Conservation (phyloP, 2,888 invertebrate species). For the Myathropa florea region DNA sequence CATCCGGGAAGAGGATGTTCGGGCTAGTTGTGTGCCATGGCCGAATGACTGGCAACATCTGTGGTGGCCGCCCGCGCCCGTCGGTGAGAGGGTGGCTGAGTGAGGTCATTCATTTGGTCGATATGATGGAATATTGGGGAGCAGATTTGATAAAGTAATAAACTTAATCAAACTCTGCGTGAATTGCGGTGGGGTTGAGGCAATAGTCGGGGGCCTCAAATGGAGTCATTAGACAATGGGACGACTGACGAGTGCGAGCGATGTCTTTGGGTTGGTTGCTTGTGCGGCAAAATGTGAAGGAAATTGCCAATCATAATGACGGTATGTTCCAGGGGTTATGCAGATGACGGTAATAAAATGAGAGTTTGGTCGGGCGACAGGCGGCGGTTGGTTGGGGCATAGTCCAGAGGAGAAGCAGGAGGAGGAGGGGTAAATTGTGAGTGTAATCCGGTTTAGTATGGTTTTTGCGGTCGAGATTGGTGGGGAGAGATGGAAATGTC, state of each 20-base stretch:
- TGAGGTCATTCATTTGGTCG: conserved; percentile 12
- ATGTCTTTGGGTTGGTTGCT: neutral
- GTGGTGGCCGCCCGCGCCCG: neutral
- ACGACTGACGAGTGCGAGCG: conserved; percentile 41
- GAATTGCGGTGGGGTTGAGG: conserved; percentile 15
- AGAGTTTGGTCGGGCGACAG: neutral
- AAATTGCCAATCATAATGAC: conserved; percentile 52
- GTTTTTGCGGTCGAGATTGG: conserved; percentile 49
- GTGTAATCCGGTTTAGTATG: conserved; percentile 5
- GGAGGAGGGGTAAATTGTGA: neutral
- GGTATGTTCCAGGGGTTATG: conserved; percentile 48
- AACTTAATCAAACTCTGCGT: conserved; percentile 62
- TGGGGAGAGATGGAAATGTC: conserved; percentile 41
- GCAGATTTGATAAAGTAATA: conserved; percentile 67
- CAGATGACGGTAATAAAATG: conserved; percentile 61
- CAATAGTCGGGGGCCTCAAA: conserved; percentile 35
- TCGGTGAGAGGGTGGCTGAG: no score
- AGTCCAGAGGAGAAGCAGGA: no score
- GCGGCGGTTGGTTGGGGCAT: no score
- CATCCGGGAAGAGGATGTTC: conserved; percentile 16
- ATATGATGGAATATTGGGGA: conserved; percentile 42
- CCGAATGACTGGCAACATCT: neutral
- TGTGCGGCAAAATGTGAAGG: conserved; percentile 14
- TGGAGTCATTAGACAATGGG: conserved; percentile 55
- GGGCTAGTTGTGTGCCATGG: neutral